Conservation (phyloP, 2,113 vertebrate species). For the Illadopsis cleaveri region DNA sequence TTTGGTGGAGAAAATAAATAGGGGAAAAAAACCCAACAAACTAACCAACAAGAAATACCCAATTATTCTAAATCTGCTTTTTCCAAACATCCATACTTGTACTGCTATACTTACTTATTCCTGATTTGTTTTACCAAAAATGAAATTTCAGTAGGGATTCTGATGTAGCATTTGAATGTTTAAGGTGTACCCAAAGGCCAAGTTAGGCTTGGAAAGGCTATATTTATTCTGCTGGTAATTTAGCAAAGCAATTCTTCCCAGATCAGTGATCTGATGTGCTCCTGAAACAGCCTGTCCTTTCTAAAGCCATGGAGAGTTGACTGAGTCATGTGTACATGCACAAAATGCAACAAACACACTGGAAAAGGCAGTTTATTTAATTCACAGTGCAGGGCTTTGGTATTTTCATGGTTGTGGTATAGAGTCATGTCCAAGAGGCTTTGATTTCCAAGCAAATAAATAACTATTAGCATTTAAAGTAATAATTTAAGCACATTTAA, state of each 20-base stretch:
- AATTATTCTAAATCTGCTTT: background rate
- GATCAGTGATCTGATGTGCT: background rate
- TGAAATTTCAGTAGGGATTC: background rate
- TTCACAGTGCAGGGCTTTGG: fast-evolving
- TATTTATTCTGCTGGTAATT: background rate
- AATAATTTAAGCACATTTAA: background rate
- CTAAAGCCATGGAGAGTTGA: background rate
- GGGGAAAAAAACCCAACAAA: background rate
- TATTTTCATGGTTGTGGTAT: background rate
- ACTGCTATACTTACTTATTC: background rate
- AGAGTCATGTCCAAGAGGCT: background rate
- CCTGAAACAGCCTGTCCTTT: background rate
- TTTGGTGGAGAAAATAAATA: background rate
- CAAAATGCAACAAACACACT: background rate
- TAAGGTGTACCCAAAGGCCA: background rate
- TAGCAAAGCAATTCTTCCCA: background rate
- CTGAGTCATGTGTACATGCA: background rate
- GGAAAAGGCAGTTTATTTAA: background rate
- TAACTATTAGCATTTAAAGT: background rate
- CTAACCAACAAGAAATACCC: no score
- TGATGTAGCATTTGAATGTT: background rate
- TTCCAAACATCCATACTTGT: background rate
- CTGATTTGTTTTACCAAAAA: fast-evolving
- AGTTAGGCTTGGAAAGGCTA: background rate
- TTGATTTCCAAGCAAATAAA: background rate